Evolutionary conservation across 2,113 vertebrate species (phyloP), one percentile per base, ranked within the genome.

Genomic region (Oceanodroma tethys): DNA sequence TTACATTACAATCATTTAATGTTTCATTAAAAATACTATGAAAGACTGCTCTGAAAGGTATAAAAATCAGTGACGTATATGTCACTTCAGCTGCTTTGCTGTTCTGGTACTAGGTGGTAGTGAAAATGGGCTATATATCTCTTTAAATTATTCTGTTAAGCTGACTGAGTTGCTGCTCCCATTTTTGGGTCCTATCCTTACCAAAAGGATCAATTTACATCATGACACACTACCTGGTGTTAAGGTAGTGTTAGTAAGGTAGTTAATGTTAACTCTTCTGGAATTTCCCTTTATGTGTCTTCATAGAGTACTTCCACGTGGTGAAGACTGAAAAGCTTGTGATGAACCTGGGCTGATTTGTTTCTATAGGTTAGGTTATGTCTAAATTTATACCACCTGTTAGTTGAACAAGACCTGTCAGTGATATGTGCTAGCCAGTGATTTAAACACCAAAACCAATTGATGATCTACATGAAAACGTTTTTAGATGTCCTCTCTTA

Each of bases 11-110:
- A 82, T 62, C 59, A 76, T 93, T 91, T 76, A 93, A 91, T 91
- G 81, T 93, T 95, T 89, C 93, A 95, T 91, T 91, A 95, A 94
- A 95, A 95, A 58, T 59, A 66, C 59, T n/a, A 60, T 62, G 86
- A 75, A 81, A 76, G n/a, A 18, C 86, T 85, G 32, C 84, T 92
- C 50, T 70, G 86, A 91, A 96, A 93, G 32, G 48, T 48, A 87
- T 82, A 94, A 92, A 96, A 97, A 91, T 84, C 83, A 79, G 52
- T 87, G 76, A 65, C 58, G 56, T 93, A 56, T 63, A 71, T 7
- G 13, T 58, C n/a, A 72, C 50, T 83, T 53, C 71, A 66, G 53
- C 63, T 84, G 30, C n/a, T 92, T 88, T 92, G 75, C n/a, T 90
- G 56, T 63, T 79, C 60, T 78, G 68, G 48, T 53, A 91, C 40